Percentiles rank a stretch among this genome's conserved stretches.
These are phyloP conservation scores for Gallinago undulata DNA, from an alignment of 2,113 vertebrate species.

Conservation along the genomic window DNA sequence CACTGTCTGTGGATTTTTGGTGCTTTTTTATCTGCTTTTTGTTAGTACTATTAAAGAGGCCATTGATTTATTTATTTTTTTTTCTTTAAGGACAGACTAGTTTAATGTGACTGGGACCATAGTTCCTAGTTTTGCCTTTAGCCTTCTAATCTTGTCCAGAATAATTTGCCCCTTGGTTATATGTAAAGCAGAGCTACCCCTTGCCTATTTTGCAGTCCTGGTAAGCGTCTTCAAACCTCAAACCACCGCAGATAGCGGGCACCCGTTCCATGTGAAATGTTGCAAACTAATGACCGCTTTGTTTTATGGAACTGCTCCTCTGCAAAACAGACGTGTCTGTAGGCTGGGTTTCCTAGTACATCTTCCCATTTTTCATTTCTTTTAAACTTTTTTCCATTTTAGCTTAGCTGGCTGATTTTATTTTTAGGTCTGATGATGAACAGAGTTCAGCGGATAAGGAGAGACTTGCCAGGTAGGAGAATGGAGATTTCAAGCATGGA, in stretches of 20 bases:
- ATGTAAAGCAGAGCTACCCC: background rate
- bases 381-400: slow-evolving; percentile 60
- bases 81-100: background rate
- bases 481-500: slow-evolving; percentile 73
- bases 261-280: background rate
- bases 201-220: background rate
- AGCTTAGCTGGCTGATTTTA: slow-evolving; percentile 86
- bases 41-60: background rate
- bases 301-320: background rate
- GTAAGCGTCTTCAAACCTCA: background rate
- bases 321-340: background rate
- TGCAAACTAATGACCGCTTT: background rate
- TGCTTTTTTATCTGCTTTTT: background rate
- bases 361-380: slow-evolving; percentile 14
- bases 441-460: slow-evolving; percentile 93
- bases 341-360: background rate
- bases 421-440: slow-evolving; percentile 92
- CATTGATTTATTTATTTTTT: background rate
- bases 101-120: background rate
- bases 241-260: accelerated
- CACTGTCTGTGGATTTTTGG: background rate
- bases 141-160: background rate
- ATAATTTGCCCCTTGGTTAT: accelerated
- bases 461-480: slow-evolving; percentile 90
- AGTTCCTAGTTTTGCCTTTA: background rate